Percentiles rank a stretch among this genome's conserved stretches.
Conservation (phyloP, 1,140 invertebrate species). For the Heliconius himera region DNA sequence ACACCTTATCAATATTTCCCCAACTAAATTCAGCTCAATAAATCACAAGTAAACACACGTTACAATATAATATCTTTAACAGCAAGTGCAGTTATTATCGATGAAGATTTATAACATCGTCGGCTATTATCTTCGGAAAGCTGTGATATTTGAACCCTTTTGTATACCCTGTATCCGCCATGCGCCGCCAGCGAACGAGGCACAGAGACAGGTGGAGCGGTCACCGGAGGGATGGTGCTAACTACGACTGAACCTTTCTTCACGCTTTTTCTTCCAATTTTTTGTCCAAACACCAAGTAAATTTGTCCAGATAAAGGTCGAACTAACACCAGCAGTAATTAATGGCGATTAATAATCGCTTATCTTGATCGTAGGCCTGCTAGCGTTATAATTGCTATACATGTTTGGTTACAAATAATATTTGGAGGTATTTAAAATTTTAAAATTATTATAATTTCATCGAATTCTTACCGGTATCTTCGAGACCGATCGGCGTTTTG, state of each 20-base stretch:
- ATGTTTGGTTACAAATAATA: slow-evolving; percentile 52
- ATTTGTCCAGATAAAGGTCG: slow-evolving; percentile 78
- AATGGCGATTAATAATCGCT: slow-evolving; percentile 79
- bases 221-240: slow-evolving; percentile 43
- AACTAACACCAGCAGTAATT: slow-evolving; percentile 81
- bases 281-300: slow-evolving; percentile 63
- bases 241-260: slow-evolving; percentile 71
- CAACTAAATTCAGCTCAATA: slow-evolving; percentile 42
- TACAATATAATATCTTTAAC: slow-evolving; percentile 60
- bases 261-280: slow-evolving; percentile 72
- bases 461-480: slow-evolving; percentile 23
- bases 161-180: slow-evolving; percentile 58
- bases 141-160: slow-evolving; percentile 80
- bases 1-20: background rate
- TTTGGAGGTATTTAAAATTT: slow-evolving; percentile 39
- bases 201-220: slow-evolving; percentile 69
- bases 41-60: slow-evolving; percentile 67
- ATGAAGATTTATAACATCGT: slow-evolving; percentile 71
- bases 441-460: slow-evolving; percentile 33
- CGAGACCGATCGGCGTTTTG: background rate
- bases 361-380: slow-evolving; percentile 72
- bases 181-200: slow-evolving; percentile 65
- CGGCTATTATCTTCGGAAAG: slow-evolving; percentile 73
- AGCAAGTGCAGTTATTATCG: slow-evolving; percentile 76
- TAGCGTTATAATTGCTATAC: slow-evolving; percentile 70